Evolutionary conservation across 1,140 invertebrate species (phyloP).

Genomic region (Zaprionus ghesquierei): DNA sequence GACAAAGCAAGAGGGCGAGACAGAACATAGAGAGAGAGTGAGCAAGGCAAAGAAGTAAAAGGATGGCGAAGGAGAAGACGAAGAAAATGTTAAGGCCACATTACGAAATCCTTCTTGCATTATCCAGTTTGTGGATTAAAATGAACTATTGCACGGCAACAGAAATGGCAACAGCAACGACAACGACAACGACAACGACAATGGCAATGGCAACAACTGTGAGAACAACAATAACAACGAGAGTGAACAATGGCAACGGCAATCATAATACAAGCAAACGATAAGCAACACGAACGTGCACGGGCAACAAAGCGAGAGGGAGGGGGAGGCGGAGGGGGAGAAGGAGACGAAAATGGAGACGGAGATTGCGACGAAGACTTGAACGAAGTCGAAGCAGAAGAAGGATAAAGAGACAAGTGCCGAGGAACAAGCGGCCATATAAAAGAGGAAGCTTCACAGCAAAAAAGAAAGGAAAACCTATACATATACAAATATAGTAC

Average conservation of each 20-base stretch:
- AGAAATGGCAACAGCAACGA: conserved; percentile 27
- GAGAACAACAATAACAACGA: conserved; percentile 32
- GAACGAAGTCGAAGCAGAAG: conserved; percentile 8
- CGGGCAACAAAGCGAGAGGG: conserved; percentile 25
- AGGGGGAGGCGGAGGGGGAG: not conserved
- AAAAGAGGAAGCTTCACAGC: conserved; percentile 17
- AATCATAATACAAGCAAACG: conserved; percentile 78
- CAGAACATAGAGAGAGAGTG: conserved; percentile 28
- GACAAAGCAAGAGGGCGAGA: conserved; percentile 53
- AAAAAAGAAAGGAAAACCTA: not conserved
- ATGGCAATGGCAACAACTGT: conserved; percentile 24
- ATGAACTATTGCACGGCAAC: conserved; percentile 78
- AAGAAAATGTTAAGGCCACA: conserved; percentile 52
- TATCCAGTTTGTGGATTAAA: conserved; percentile 80
- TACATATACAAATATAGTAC: conserved; percentile 5
- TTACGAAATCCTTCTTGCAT: conserved; percentile 80
- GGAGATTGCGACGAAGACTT: not conserved
- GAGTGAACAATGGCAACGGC: conserved; percentile 69
- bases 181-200: conserved; percentile 13
- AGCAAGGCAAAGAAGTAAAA: conserved; percentile 15
- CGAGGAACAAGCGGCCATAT: conserved; percentile 57
- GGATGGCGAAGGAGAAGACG: conserved; percentile 13
- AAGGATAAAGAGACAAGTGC: conserved; percentile 47
- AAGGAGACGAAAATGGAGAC: not conserved
- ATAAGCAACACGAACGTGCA: conserved; percentile 75